These are phyloP conservation scores for Drosophila anceps DNA, from an alignment of 2,888 invertebrate species.

Conservation along the genomic window DNA sequence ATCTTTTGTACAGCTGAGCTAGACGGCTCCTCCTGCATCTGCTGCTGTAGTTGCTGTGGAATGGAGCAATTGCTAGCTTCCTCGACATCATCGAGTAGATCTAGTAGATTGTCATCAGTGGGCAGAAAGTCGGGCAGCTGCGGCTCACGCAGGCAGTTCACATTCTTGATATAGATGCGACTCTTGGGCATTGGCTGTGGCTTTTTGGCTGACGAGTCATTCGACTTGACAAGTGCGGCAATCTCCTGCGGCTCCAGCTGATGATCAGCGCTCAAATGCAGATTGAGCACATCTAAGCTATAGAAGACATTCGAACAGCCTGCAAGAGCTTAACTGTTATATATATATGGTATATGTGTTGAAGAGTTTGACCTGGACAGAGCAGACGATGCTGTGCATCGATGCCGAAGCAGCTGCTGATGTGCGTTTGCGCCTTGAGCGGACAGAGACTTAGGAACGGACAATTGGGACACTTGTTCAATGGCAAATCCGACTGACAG, in stretches of 20 bases:
- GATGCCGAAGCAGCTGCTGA: conserved; percentile 49
- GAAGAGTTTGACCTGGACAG: conserved; percentile 86
- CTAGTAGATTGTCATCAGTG: conserved; percentile 50
- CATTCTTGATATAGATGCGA: conserved; percentile 84
- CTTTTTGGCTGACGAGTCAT: conserved; percentile 21
- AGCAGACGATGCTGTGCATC: conserved; percentile 85
- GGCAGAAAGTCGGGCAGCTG: conserved; percentile 51
- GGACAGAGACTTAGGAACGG: conserved; percentile 80
- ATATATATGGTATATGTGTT: not conserved
- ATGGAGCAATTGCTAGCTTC: conserved; percentile 6
- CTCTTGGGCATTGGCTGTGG: conserved; percentile 62
- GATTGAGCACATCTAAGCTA: conserved; percentile 87
- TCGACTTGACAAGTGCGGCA: conserved; percentile 35
- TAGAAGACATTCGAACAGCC: conserved; percentile 89
- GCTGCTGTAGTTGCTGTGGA: conserved; percentile 4
- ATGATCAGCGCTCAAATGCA: conserved; percentile 89
- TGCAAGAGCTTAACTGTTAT: conserved; percentile 23
- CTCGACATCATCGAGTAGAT: conserved; percentile 49
- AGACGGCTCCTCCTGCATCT: not conserved
- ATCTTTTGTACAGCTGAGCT: conserved; percentile 79
- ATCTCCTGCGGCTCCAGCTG: conserved; percentile 86
- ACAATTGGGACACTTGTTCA: conserved; percentile 81
- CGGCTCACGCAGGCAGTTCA: conserved; percentile 83
- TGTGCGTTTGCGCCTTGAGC: conserved; percentile 53
- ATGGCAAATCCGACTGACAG: conserved; percentile 26